Percentiles rank a stretch among this genome's conserved stretches.
Evolutionary conservation across 2,797 vertebrate genomes (phyloP).

Genomic region (Ctenopoma kingsleyae): DNA sequence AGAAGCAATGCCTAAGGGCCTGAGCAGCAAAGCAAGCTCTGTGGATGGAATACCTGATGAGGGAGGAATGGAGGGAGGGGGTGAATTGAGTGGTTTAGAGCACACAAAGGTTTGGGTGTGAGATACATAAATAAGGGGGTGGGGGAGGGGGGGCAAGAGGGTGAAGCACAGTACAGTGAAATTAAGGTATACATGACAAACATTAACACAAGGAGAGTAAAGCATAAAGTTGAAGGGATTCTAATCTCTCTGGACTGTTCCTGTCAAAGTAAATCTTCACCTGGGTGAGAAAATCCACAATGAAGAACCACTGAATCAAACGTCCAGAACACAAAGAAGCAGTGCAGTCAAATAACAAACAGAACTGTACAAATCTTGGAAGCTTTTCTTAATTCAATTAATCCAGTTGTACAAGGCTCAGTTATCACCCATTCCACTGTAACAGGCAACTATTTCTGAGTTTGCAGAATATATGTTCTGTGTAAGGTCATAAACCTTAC

Average conservation of each 20-base stretch:
- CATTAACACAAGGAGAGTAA: not conserved
- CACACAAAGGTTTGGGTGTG: conserved; percentile 22
- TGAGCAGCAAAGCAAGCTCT: conserved; percentile 33
- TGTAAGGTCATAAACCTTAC: too few relatives aligned
- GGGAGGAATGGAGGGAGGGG: conserved; percentile 4
- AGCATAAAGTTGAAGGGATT: not conserved
- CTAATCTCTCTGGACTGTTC: not conserved
- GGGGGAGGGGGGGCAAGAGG: too few relatives aligned
- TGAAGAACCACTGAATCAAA: too few relatives aligned
- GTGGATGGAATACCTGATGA: conserved; percentile 57
- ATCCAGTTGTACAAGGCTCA: too few relatives aligned
- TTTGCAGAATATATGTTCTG: too few relatives aligned
- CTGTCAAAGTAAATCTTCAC: not conserved
- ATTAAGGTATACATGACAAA: conserved; percentile 4
- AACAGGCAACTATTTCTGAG: too few relatives aligned
- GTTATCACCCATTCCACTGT: too few relatives aligned
- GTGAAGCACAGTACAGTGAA: not conserved
- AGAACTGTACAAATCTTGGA: too few relatives aligned
- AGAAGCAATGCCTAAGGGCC: conserved; percentile 56
- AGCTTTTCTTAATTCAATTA: too few relatives aligned
- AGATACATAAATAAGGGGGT: conserved; percentile 24
- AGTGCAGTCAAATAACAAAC: too few relatives aligned
- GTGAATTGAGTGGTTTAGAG: conserved; percentile 18
- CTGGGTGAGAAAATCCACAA: too few relatives aligned
- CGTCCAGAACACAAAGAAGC: too few relatives aligned